A percentile compares a stretch with the other conserved stretches of the same genome.
Conservation (phyloP, 2,888 invertebrate species). For the Agonopterix arenella region DNA sequence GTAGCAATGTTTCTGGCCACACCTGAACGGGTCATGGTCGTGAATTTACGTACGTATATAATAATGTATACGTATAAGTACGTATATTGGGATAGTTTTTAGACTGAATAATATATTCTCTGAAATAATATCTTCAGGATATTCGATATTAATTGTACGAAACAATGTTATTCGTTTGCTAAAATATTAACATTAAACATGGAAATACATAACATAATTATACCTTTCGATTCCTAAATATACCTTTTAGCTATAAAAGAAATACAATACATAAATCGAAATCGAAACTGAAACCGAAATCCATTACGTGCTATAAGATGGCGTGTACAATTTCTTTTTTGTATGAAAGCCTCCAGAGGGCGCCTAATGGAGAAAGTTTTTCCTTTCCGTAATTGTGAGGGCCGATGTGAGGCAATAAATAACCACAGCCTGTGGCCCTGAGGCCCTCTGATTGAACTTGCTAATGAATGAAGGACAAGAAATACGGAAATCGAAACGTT, state of each 20-base stretch:
- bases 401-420: constrained; percentile 72
- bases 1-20: no score
- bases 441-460: constrained; percentile 71
- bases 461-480: constrained; percentile 74
- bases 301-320: constrained; percentile 59
- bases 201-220: no score
- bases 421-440: constrained; percentile 51
- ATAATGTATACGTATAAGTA: no score
- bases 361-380: constrained; percentile 71
- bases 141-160: no score
- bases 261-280: constrained; percentile 35
- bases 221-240: no score
- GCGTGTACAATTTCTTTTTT: constrained; percentile 62
- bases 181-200: no score
- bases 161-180: no score
- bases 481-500: constrained; percentile 63
- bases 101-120: no score
- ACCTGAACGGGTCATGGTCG: no score
- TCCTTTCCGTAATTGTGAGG: constrained; percentile 71
- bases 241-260: neutral
- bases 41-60: no score
- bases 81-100: no score
- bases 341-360: constrained; percentile 61
- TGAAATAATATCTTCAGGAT: no score
- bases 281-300: constrained; percentile 54